Conservation (phyloP, 2,113 vertebrate species). For the Ginglymostoma cirratum region DNA sequence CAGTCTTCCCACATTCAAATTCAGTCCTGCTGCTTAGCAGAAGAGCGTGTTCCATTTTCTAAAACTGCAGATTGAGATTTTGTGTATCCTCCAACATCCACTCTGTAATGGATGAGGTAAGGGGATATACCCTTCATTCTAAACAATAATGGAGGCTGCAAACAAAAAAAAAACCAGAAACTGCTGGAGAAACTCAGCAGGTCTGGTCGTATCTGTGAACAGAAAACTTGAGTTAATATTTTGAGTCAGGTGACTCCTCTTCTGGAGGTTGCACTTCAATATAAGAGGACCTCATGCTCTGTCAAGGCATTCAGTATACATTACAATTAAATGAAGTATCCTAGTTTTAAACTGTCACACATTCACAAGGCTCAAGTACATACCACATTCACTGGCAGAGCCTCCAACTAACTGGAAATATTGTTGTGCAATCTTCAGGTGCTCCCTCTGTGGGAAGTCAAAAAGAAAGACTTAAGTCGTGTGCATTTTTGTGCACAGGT, state of each 20-base stretch:
- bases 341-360: not conserved
- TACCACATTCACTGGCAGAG: conserved; percentile 94
- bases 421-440: conserved; percentile 91
- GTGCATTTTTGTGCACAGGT: not conserved
- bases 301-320: not conserved
- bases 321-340: not conserved
- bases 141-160: not conserved
- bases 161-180: too few species aligned
- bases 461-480: not conserved
- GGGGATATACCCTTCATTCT: not conserved
- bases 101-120: not conserved
- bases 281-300: not conserved
- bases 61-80: not conserved
- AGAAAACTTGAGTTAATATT: too few species aligned
- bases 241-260: too few species aligned
- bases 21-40: too few species aligned
- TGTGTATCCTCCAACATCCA: not conserved
- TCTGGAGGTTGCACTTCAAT: not conserved
- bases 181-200: too few species aligned
- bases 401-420: conserved; percentile 95
- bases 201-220: too few species aligned
- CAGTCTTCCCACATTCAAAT: too few species aligned
- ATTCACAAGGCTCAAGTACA: conserved; percentile 35
- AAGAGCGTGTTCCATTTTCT: too few species aligned
- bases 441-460: conserved; percentile 69